Evolutionary conservation across 1,140 invertebrate genomes (phyloP).

Genomic region (Catajapyx aquilonaris): DNA sequence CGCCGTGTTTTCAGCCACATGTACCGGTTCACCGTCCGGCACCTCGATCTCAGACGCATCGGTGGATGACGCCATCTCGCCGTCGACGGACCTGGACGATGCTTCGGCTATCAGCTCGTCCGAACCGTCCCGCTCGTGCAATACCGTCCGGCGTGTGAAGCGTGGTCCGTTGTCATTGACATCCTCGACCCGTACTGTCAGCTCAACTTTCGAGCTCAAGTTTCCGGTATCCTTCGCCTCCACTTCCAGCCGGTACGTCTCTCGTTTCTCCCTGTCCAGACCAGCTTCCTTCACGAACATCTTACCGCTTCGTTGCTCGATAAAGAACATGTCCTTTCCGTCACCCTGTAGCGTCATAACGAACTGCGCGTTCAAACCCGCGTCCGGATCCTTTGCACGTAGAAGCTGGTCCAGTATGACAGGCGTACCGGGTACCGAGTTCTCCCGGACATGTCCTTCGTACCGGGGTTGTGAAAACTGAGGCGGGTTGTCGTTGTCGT

Average conservation of each 20-base stretch:
- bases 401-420: slow-evolving; percentile 42
- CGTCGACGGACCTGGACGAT: too few relatives aligned
- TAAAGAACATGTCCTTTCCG: slow-evolving; percentile 48
- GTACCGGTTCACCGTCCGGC: slow-evolving; percentile 14
- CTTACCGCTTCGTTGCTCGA: slow-evolving; percentile 42
- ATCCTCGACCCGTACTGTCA: slow-evolving; percentile 50
- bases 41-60: too few relatives aligned
- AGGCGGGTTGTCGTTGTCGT: slow-evolving; percentile 81
- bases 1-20: slow-evolving; percentile 50
- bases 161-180: slow-evolving; percentile 65
- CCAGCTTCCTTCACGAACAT: slow-evolving; percentile 29
- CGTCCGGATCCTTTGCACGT: slow-evolving; percentile 50
- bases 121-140: slow-evolving; percentile 35
- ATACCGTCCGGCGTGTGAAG: slow-evolving; percentile 39
- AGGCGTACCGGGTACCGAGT: slow-evolving; percentile 44
- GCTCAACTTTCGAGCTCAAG: slow-evolving; percentile 39
- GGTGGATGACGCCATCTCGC: too few relatives aligned
- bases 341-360: slow-evolving; percentile 47
- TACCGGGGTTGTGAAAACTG: slow-evolving; percentile 46
- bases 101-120: too few relatives aligned
- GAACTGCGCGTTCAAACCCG: slow-evolving; percentile 53
- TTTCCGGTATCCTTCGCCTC: slow-evolving; percentile 53
- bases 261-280: slow-evolving; percentile 51
- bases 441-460: slow-evolving; percentile 58
- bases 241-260: slow-evolving; percentile 41